Base-by-base conservation (phyloP, 2,797 vertebrate species). In the Apogon talboti region DNA sequence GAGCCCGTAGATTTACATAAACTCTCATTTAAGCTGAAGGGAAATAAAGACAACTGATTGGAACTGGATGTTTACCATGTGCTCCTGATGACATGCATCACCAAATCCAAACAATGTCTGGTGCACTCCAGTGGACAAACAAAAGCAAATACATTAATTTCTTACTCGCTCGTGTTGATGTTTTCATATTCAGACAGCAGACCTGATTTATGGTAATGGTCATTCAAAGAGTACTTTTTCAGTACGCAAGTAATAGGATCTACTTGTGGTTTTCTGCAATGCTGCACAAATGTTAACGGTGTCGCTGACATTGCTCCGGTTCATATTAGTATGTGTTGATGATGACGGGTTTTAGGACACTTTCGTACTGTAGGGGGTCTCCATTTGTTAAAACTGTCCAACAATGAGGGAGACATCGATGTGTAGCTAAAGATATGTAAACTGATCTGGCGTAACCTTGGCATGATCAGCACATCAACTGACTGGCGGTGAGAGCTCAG, bases 401-500 rank as follows among this genome's bases (percentile, higher is more conserved):
- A 89, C 81, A 89, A 86, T 74, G 28, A 70, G 0, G 54, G 28
- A 53, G 6, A 60, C 15, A 44, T 15, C 42, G 48, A 11, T 68
- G 56, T 60, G 59, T 18, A 45, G 74, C 55, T 71, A 40, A 70
- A 86, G 63, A 81, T 75, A 79, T 62, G 81, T 76, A 79, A 87
- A 78, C 24, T 48, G 73, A 87, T 74, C 55, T 45, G 51, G 42
- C 6, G 45, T 48, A 58, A 78, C 63, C 68, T 81, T 85, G 89
- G 87, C 81, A 76, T 81, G 64, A 71, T 66, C 55, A 79, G 47
- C 71, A 84, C 83, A 79, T 90, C 90, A 86, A 88, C 86, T 84
- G 85, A 87, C 85, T 70, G 38, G 66, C 53, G 42, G 62, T 41
- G 43, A 67, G 63, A 76, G 87, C 83, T 90, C 89, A 67, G 75